Conservation (phyloP, 2,888 invertebrate genomes). For the Platerodrilus igneus region DNA sequence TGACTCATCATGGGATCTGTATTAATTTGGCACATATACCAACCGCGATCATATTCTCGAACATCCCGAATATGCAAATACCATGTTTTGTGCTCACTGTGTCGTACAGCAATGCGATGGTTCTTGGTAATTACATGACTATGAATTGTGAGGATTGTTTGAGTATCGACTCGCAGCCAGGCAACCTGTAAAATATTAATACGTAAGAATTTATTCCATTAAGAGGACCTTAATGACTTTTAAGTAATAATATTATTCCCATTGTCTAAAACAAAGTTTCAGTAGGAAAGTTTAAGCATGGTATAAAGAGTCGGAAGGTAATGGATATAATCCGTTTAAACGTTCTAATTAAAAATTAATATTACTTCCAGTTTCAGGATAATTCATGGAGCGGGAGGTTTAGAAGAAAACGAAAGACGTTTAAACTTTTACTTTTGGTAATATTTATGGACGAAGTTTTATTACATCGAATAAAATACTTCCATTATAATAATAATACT, state of each 20-base stretch:
- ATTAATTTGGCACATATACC: constrained; percentile 77
- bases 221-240: too few species aligned
- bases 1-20: constrained; percentile 73
- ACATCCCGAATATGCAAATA: constrained; percentile 76
- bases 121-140: constrained; percentile 87
- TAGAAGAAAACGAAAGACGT: too few species aligned
- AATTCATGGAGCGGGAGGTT: constrained; percentile 21
- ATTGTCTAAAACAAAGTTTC: constrained; percentile 1
- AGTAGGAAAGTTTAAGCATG: too few species aligned
- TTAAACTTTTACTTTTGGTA: too few species aligned
- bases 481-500: too few species aligned
- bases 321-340: constrained; percentile 34
- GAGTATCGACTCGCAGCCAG: constrained; percentile 86
- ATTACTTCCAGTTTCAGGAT: constrained; percentile 30
- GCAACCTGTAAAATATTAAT: constrained; percentile 71
- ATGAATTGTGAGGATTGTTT: constrained; percentile 84
- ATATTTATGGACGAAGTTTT: too few species aligned
- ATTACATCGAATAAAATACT: too few species aligned
- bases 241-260: too few species aligned
- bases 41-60: constrained; percentile 72
- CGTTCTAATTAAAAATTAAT: constrained; percentile 33
- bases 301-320: constrained; percentile 22
- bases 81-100: constrained; percentile 78
- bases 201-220: too few species aligned
- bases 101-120: constrained; percentile 76